Conservation (phyloP, 64 coral and sea anemone species). For the Dendrophyllia cribrosa region DNA sequence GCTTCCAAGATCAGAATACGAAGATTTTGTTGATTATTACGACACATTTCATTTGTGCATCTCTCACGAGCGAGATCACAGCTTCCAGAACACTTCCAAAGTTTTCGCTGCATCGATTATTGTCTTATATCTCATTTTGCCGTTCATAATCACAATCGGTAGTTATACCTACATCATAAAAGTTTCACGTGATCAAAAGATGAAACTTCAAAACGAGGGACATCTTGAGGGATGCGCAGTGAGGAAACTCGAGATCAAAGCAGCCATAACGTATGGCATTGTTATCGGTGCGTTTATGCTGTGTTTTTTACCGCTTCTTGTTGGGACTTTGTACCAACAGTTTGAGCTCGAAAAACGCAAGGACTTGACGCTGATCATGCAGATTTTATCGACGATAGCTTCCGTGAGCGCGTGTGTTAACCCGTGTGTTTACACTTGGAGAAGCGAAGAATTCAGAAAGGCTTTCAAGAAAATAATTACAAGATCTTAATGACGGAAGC, state of each 20-base stretch:
- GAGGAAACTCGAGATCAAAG: conserved; percentile 51
- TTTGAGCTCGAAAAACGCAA: background rate
- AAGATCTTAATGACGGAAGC: background rate
- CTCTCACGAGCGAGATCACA: background rate
- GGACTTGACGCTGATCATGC: conserved; percentile 14
- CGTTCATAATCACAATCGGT: conserved; percentile 16
- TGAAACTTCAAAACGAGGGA: conserved; percentile 13
- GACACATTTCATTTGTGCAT: conserved; percentile 71
- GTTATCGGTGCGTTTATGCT: conserved; percentile 40
- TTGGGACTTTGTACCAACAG: conserved; percentile 53
- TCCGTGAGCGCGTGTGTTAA: conserved; percentile 41
- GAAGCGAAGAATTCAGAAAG: conserved; percentile 66
- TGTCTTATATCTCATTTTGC: conserved; percentile 26
- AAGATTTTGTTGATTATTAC: conserved; percentile 50
- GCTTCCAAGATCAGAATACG: conserved; percentile 1
- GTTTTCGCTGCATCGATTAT: conserved; percentile 36
- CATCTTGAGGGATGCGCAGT: conserved; percentile 8
- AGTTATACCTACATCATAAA: conserved; percentile 63
- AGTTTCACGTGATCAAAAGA: conserved; percentile 48
- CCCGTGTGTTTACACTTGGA: conserved; percentile 60
- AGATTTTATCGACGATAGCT: conserved; percentile 47
- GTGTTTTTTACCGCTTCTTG: conserved; percentile 66
- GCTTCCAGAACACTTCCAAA: conserved; percentile 29
- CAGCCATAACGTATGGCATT: conserved; percentile 47
- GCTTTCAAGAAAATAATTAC: conserved; percentile 60